Evolutionary conservation across 1,140 invertebrate species (phyloP).

Genomic region (Euschistus heros): DNA sequence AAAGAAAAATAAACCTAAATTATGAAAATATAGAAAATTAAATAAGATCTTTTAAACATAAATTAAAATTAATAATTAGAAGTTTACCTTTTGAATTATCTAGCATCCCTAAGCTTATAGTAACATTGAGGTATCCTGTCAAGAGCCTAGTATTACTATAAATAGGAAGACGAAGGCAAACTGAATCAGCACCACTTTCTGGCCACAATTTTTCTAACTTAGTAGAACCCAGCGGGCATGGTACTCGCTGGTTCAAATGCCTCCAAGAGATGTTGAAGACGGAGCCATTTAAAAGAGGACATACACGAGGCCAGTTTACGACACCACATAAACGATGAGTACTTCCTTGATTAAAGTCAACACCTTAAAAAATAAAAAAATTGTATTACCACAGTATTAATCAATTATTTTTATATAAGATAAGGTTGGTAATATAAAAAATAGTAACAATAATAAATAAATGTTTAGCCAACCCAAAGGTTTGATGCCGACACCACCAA

Average conservation of each 20-base stretch:
- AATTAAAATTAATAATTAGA: too few species aligned
- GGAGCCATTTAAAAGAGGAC: not conserved
- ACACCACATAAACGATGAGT: not conserved
- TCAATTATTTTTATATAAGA: too few species aligned
- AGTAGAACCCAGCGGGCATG: constrained; percentile 1
- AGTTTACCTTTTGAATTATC: too few species aligned
- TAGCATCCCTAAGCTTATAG: not conserved
- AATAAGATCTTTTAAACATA: too few species aligned
- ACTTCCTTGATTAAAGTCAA: not conserved
- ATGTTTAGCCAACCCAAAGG: too few species aligned
- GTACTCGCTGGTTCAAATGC: constrained; percentile 11
- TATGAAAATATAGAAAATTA: too few species aligned
- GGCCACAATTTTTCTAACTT: not conserved
- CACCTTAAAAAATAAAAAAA: constrained; percentile 1
- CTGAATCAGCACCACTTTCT: not conserved
- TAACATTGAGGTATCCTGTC: constrained; percentile 1
- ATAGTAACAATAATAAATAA: too few species aligned
- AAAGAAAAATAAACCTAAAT: too few species aligned
- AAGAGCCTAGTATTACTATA: constrained; percentile 4
- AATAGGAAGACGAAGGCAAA: constrained; percentile 1
- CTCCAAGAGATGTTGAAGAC: constrained; percentile 10
- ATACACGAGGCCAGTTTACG: not conserved
- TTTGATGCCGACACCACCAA: too few species aligned
- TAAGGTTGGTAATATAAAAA: too few species aligned
- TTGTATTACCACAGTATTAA: not conserved